Base-by-base conservation (phyloP, 2,113 vertebrate genomes). In the Cinclus mexicanus region DNA sequence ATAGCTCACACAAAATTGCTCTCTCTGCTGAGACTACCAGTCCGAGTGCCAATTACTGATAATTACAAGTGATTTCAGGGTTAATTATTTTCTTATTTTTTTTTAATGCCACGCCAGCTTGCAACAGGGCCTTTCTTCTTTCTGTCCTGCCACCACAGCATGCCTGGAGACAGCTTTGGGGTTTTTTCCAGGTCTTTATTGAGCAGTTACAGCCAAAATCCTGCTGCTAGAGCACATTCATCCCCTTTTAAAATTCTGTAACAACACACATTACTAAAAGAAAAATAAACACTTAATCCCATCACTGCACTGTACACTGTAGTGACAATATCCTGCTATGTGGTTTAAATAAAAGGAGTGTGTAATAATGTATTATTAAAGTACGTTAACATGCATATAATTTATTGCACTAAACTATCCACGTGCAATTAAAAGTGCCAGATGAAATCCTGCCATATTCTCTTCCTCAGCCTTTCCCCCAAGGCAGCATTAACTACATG, bases 51-150 rank as follows among this genome's bases (percentile, higher is more conserved):
- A 81, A 63, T 47, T 83, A 64, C 70, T 69, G 55, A 37, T 28
- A 76, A 83, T 90, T 81, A 81, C 39, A 53, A 67, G 42, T 25
- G 44, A 55, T 24, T 79, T 83, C 46, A 89, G 64, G 41, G 76
- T 94, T 86, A 65, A 77, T 89, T 85, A 23, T 86, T 80, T 55
- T 89, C 31, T 94, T n/a, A n/a, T n/a, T 83, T 67, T 60, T 77
- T 63, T 81, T 60, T 79, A 80, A 76, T 76, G 63, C 61, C 53
- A 61, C 0, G 2, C 67, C 74, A 85, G 53, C 35, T 72, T 9
- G 10, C 47, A 67, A 59, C 21, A 57, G 44, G 87, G 41, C 53
- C 44, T 84, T 87, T 64, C 49, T 92, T 82, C 68, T 81, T 50
- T 74, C 21, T 74, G 42, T 55, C 55, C 70, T 80, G 42, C 70